Conservation (phyloP, 2,113 vertebrate species). For the Pithys albifrons region DNA sequence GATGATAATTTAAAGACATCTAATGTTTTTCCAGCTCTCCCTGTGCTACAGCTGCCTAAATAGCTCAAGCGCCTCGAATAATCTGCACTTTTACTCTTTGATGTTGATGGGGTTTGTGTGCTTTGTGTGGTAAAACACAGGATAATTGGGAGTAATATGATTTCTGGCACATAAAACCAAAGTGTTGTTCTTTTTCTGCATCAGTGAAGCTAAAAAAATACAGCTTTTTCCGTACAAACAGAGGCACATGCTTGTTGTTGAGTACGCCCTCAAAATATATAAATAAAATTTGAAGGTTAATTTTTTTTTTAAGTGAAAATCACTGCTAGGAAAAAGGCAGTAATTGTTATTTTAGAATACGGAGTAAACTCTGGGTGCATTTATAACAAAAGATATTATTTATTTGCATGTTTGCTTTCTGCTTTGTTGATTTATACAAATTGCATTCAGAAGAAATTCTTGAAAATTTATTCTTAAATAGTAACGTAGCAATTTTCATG, state of each 20-base stretch:
- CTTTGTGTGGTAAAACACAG: background rate
- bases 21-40: background rate
- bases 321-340: background rate
- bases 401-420: background rate
- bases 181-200: background rate
- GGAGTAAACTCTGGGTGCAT: background rate
- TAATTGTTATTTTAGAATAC: background rate
- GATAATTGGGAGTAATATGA: background rate
- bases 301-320: background rate
- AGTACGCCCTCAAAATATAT: background rate
- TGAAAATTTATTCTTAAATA: background rate
- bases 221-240: background rate
- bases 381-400: background rate
- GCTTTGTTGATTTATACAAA: background rate
- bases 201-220: background rate
- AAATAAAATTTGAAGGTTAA: background rate
- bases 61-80: background rate
- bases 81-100: background rate
- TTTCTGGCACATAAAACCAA: background rate
- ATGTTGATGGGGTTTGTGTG: background rate
- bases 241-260: background rate
- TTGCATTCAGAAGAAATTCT: background rate
- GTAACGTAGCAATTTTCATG: background rate
- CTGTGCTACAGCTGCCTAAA: background rate
- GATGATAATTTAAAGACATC: background rate